phyloP scores from a whole-genome alignment of 2,797 vertebrate species.

The Squalus acanthias region DNA sequence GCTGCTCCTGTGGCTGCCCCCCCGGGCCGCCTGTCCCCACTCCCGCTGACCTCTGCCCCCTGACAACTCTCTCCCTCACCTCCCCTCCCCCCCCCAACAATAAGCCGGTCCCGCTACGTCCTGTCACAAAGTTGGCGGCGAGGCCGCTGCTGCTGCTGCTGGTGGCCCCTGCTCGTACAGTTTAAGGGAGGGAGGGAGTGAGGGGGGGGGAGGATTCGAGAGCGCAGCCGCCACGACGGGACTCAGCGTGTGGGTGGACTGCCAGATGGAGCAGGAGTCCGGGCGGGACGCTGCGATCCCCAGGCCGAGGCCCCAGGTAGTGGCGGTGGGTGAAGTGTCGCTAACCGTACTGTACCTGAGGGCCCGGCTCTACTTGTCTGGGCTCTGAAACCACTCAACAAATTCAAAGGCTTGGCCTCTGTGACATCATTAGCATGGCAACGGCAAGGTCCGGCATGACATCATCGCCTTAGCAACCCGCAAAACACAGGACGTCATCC shows the following conservation, averaged over 20 bases:
- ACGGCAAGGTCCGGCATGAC: not conserved
- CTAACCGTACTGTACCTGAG: slow-evolving; percentile 7
- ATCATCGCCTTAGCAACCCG: not conserved
- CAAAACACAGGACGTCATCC: not conserved
- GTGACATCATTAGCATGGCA: not conserved
- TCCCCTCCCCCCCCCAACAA: not conserved
- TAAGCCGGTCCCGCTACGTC: not conserved
- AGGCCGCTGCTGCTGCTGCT: no score
- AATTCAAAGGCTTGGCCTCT: not conserved
- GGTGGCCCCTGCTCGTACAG: no score
- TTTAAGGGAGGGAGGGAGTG: no score
- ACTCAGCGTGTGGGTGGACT: no score
- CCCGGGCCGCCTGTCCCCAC: not conserved
- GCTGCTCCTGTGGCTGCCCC: not conserved
- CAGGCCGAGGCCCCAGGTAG: not conserved
- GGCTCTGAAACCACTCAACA: not conserved
- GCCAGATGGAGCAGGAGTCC: no score
- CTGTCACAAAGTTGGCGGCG: not conserved
- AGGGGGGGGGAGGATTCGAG: not conserved
- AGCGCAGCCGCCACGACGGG: not conserved
- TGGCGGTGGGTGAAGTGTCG: no score
- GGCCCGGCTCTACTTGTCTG: not conserved
- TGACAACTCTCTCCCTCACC: not conserved
- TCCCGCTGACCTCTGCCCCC: not conserved
- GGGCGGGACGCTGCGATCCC: no score